Evolutionary conservation across 2,888 invertebrate species (phyloP).

Genomic region (Tetheella fluctuosa): DNA sequence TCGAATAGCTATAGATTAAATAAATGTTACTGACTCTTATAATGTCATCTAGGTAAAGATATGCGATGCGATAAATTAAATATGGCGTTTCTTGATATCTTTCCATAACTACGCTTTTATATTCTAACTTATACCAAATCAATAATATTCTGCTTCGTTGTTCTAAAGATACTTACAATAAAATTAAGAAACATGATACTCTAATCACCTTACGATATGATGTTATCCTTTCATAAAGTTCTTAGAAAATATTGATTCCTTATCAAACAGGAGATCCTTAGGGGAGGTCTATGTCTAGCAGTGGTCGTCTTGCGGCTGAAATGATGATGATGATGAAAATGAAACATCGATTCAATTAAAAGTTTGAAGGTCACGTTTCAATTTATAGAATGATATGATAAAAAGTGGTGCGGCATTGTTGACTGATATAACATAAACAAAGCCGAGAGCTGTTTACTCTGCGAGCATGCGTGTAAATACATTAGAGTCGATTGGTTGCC

Average conservation of each 20-base stretch:
- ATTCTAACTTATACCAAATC: not conserved
- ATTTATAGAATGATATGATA: not conserved
- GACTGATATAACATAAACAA: not conserved
- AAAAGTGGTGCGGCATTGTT: not conserved
- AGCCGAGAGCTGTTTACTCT: not conserved
- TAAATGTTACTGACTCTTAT: not conserved
- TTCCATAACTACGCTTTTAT: not conserved
- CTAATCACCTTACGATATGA: not conserved
- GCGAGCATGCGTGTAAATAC: conserved; percentile 21
- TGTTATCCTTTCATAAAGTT: not conserved
- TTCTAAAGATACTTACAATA: not conserved
- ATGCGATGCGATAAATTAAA: not conserved
- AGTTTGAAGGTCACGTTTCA: not conserved
- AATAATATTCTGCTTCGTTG: not conserved
- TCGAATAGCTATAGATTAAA: not conserved
- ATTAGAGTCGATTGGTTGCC: conserved; percentile 20
- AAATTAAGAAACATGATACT: not conserved
- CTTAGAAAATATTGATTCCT: not conserved
- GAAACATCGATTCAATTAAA: not conserved
- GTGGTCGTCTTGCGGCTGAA: no score
- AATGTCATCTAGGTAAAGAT: not conserved
- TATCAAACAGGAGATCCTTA: no score
- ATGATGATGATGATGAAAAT: no score
- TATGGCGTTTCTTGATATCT: not conserved
- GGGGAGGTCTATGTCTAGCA: no score